Conservation (phyloP, 2,888 invertebrate genomes). For the Amblyjoppa fuscipennis region DNA sequence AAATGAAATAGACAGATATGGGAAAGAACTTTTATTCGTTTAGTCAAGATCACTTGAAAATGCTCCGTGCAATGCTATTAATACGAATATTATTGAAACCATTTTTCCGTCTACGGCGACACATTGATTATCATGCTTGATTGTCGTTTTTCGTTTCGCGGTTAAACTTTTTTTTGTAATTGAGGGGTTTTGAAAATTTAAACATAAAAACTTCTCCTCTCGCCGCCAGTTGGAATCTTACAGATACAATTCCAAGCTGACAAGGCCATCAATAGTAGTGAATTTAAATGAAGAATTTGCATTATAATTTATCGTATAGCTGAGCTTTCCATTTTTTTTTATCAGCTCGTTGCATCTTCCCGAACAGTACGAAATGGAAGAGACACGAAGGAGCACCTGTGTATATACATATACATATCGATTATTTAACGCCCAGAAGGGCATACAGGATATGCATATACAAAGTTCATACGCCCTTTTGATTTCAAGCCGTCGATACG, state of each 20-base stretch:
- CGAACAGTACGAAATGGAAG: background rate
- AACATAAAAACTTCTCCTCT: background rate
- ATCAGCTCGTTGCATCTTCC: slow-evolving; percentile 29
- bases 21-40: background rate
- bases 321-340: slow-evolving; percentile 27
- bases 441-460: background rate
- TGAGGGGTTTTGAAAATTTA: background rate
- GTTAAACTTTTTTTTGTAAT: background rate
- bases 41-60: background rate
- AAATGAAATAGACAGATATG: background rate
- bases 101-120: background rate
- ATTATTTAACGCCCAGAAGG: background rate
- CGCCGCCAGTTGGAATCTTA: background rate
- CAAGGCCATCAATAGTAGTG: slow-evolving; percentile 7
- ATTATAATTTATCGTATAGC: slow-evolving; percentile 24
- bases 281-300: slow-evolving; percentile 17
- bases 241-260: slow-evolving; percentile 4
- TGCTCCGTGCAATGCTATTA: background rate
- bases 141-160: background rate
- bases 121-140: background rate
- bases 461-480: background rate
- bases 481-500: background rate
- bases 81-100: background rate
- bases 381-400: slow-evolving; percentile 1
- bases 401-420: background rate